Percentiles rank a stretch among this genome's conserved stretches.
These are phyloP conservation scores for Dipodomys stephensi DNA, from an alignment of 2,113 vertebrate genomes.

Conservation along the genomic window DNA sequence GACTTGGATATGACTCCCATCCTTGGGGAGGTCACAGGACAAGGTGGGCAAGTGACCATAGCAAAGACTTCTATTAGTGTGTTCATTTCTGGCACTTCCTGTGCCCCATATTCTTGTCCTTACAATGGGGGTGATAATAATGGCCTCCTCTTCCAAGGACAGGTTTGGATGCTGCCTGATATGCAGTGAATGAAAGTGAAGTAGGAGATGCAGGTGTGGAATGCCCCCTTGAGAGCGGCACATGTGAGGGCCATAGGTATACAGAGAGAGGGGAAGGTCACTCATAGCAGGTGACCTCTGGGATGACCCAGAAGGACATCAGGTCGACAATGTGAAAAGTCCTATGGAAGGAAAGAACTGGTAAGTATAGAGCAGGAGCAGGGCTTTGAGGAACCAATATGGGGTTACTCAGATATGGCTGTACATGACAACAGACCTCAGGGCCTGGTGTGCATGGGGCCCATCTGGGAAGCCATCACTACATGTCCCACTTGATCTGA, in stretches of 20 bases:
- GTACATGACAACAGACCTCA: not conserved
- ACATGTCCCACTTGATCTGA: not conserved
- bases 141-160: not conserved
- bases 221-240: not conserved
- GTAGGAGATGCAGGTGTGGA: not conserved
- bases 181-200: not conserved
- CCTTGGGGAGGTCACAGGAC: not conserved
- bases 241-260: rapidly evolving
- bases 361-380: not conserved
- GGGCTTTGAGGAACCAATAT: not conserved
- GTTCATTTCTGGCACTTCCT: not conserved
- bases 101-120: not conserved
- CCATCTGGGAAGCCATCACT: not conserved
- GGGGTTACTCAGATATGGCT: not conserved
- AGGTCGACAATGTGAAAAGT: not conserved
- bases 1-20: not conserved
- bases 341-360: not conserved
- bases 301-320: not conserved
- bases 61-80: not conserved
- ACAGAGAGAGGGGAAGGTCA: no score
- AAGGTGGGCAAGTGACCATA: not conserved
- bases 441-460: no score
- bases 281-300: not conserved
- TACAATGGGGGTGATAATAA: not conserved
- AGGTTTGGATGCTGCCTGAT: not conserved